phyloP scores from a whole-genome alignment of 2,797 vertebrate genomes.

The Pangasius djambal region DNA sequence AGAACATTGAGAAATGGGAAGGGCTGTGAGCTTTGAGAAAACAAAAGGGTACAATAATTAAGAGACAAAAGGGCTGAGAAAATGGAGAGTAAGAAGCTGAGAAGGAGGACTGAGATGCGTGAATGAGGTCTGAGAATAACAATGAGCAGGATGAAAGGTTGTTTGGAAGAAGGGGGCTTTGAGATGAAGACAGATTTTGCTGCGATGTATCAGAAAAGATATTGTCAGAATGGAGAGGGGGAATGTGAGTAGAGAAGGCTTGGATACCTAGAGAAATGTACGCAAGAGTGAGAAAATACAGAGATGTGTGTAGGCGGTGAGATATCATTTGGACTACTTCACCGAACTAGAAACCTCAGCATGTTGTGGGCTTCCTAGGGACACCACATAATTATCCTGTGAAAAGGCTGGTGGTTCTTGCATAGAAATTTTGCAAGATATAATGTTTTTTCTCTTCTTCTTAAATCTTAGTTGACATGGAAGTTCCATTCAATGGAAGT shows the following conservation, averaged over 20 bases:
- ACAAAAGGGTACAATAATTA: not conserved
- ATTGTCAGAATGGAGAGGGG: not conserved
- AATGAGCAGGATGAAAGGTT: not conserved
- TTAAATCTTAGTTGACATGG: too few species aligned
- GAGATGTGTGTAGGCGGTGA: not conserved
- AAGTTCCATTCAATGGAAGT: too few species aligned
- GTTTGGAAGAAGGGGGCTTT: not conserved
- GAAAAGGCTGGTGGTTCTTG: not conserved
- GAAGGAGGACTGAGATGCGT: not conserved
- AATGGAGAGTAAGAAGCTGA: not conserved
- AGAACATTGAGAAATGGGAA: not conserved
- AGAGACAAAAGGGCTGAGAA: not conserved
- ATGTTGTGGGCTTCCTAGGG: too few species aligned
- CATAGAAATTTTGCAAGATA: not conserved
- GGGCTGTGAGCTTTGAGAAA: not conserved
- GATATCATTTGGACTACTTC: not conserved
- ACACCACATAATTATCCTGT: too few species aligned
- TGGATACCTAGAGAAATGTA: not conserved
- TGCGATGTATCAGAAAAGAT: not conserved
- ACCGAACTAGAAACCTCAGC: not conserved
- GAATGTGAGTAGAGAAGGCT: not conserved
- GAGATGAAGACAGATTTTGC: not conserved
- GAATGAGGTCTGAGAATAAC: not conserved
- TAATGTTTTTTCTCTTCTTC: not conserved
- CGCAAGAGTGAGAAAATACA: not conserved